A percentile compares a stretch with the other conserved stretches of the same genome.
These are phyloP conservation scores for Pseudomyrmex cubaensis DNA, from an alignment of 1,140 invertebrate species.

Conservation along the genomic window DNA sequence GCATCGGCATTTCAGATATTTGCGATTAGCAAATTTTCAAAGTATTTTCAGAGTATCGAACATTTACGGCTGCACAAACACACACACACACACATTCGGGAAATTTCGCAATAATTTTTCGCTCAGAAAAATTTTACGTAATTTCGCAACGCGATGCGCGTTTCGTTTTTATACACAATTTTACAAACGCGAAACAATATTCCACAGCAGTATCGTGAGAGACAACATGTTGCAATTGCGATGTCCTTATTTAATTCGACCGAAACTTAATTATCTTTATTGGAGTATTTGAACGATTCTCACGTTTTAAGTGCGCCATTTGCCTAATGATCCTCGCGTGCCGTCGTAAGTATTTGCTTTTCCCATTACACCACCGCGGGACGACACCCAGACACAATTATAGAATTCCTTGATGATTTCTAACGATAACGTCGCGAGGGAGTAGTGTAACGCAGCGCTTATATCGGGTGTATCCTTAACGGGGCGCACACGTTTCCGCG, in stretches of 20 bases:
- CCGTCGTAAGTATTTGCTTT: constrained; percentile 25
- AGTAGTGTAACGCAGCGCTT: constrained; percentile 3
- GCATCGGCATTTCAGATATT: constrained; percentile 48
- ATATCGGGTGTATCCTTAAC: constrained; percentile 35
- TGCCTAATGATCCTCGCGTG: constrained; percentile 40
- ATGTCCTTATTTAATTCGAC: too few species aligned
- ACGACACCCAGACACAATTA: constrained; percentile 61
- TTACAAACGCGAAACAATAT: too few species aligned
- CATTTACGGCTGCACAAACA: background rate
- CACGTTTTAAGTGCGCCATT: background rate
- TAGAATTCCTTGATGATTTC: constrained; percentile 51
- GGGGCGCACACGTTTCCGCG: background rate
- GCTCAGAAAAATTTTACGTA: background rate
- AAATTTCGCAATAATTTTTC: background rate
- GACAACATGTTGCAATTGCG: too few species aligned
- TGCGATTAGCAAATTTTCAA: constrained; percentile 38
- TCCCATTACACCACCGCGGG: constrained; percentile 57
- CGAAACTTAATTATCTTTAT: background rate
- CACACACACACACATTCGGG: background rate
- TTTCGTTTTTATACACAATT: too few species aligned
- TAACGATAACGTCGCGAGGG: constrained; percentile 63
- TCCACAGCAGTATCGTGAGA: too few species aligned
- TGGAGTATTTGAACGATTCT: background rate
- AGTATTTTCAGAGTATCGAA: constrained; percentile 37
- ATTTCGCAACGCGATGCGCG: too few species aligned